Evolutionary conservation across 2,797 vertebrate species (phyloP), one percentile per base, ranked within the genome.

Genomic region (Cynodonichthys magdalenae): DNA sequence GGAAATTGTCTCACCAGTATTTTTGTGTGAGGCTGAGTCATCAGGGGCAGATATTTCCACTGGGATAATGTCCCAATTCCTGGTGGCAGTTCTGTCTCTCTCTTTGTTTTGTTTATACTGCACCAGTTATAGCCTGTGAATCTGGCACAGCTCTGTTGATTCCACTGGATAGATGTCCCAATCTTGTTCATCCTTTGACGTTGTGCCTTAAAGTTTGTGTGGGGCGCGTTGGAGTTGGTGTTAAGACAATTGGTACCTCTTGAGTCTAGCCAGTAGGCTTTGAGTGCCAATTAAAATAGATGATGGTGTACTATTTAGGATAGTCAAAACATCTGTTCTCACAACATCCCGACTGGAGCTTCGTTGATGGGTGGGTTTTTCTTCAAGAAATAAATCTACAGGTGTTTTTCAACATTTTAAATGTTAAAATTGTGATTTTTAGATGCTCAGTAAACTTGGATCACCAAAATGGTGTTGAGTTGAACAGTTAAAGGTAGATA

Each of bases 271-370:
- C 79, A 69, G 61, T 71, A 44, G 76, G 77, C 83, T 82, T 64
- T 82, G 75, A 66, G 64, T 68, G 90, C 90, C 90, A 92, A 81
- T 91, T 81, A 92, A 90, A 93, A 90, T 82, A 86, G 67, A 79
- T 61, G 77, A 64, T 56, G 61, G 69, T 73, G 77, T 62, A 61
- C 87, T 65, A 76, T 79, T 77, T 82, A 75, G 82, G 68, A 83
- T 86, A 90, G 91, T 93, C 90, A 93, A 90, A 93, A 92, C 91
- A 92, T 92, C 86, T 92, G 88, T 85, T 87, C 84, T 67, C 83
- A 88, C 81, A 86, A 81, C 88, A 83, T 89, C 87, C 77, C 83
- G 85, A 88, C 58, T 71, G 36, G 45, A 79, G 67, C 45, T 66
- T 68, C 55, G 59, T 51, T 73, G 75, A 62, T 63, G 69, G 71